A percentile compares a stretch with the other conserved stretches of the same genome.
Conservation (phyloP, 2,888 invertebrate genomes). For the Peribatodes rhomboidaria region DNA sequence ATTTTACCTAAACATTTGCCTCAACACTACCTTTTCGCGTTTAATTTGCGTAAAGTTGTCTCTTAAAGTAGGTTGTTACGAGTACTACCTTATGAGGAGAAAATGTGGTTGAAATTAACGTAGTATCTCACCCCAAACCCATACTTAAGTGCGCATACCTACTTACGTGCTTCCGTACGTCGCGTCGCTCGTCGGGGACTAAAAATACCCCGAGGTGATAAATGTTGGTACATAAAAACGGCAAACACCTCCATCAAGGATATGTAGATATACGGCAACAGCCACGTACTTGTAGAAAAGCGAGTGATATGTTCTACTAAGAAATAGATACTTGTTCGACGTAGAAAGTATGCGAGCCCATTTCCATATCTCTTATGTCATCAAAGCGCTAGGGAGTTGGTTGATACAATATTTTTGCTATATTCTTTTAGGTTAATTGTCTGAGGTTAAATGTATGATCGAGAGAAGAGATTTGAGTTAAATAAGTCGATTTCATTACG, state of each 20-base stretch:
- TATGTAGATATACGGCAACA: conserved; percentile 24
- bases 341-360: conserved; percentile 7
- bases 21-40: not conserved
- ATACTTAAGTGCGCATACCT: conserved; percentile 30
- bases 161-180: conserved; percentile 32
- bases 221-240: conserved; percentile 34
- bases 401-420: not conserved
- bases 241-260: conserved; percentile 35
- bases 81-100: conserved; percentile 16
- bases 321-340: conserved; percentile 14
- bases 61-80: not conserved
- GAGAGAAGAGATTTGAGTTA: not conserved
- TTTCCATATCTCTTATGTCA: conserved; percentile 5
- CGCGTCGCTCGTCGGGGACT: conserved; percentile 25
- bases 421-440: not conserved
- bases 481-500: not conserved
- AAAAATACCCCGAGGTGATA: conserved; percentile 37
- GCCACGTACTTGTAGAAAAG: conserved; percentile 9
- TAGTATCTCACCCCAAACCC: conserved; percentile 31
- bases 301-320: conserved; percentile 9
- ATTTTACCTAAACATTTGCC: not conserved
- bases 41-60: conserved; percentile 23
- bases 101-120: conserved; percentile 20
- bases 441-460: not conserved
- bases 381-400: not conserved